A percentile compares a stretch with the other conserved stretches of the same genome.
phyloP scores from a whole-genome alignment of 2,888 invertebrate species.

The Chrysina gloriosa region DNA sequence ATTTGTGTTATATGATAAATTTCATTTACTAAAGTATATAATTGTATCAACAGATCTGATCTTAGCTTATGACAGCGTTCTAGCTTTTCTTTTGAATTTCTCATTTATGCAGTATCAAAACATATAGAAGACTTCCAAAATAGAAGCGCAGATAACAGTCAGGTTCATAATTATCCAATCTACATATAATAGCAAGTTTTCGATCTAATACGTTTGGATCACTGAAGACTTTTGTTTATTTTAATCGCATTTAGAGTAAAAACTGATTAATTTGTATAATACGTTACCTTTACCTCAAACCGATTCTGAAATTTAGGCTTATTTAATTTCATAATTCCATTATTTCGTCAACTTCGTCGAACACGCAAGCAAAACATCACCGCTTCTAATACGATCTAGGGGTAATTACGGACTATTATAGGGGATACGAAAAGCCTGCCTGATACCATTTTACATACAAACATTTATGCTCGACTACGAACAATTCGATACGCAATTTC shows the following conservation, averaged over 20 bases:
- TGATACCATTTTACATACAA: background rate
- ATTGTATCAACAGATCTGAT: no score
- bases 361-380: background rate
- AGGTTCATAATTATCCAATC: no score
- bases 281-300: constrained; percentile 1
- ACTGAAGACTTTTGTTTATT: no score
- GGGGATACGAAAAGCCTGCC: background rate
- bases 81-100: no score
- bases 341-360: constrained; percentile 23
- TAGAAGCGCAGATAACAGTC: no score
- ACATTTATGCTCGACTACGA: background rate
- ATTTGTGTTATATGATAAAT: no score
- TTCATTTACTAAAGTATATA: no score
- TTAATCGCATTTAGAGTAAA: background rate
- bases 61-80: no score
- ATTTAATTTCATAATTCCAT: constrained; percentile 17
- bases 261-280: constrained; percentile 16
- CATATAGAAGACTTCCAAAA: no score
- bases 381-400: constrained; percentile 4
- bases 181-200: no score
- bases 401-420: constrained; percentile 19
- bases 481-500: constrained; percentile 27
- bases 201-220: no score
- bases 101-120: no score
- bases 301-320: constrained; percentile 11